A percentile compares a stretch with the other conserved stretches of the same genome.
These are phyloP conservation scores for Miniopterus natalensis DNA, from an alignment of 2,113 vertebrate genomes.

Conservation along the genomic window DNA sequence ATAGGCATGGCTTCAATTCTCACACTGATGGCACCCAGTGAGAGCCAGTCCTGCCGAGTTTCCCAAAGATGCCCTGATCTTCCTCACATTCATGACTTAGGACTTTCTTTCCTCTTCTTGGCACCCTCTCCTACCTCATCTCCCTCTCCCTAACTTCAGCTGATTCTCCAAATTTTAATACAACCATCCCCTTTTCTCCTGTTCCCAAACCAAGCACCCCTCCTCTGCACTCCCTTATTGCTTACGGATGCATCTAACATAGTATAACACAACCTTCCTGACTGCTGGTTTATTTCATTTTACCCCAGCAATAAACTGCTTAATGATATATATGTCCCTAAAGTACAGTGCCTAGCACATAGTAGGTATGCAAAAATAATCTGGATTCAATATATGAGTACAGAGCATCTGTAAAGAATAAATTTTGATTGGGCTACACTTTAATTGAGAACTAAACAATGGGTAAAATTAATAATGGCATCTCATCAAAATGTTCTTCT, in stretches of 20 bases:
- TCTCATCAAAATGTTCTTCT: neutral
- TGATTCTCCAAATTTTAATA: slow-evolving; percentile 39
- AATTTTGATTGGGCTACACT: neutral
- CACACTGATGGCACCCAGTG: neutral
- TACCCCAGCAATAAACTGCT: neutral
- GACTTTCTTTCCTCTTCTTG: neutral
- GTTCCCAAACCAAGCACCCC: neutral
- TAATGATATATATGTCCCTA: neutral
- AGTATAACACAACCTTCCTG: neutral
- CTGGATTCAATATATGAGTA: neutral
- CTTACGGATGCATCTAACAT: neutral
- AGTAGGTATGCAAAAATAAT: neutral
- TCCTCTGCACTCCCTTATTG: neutral
- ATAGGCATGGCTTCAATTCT: neutral
- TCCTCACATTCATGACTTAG: neutral
- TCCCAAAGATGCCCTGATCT: neutral
- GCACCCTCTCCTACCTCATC: neutral
- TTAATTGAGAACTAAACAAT: slow-evolving; percentile 40
- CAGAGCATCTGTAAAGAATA: neutral
- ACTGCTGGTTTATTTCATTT: neutral
- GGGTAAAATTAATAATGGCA: neutral
- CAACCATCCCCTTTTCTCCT: neutral
- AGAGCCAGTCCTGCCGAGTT: neutral
- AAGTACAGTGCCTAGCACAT: neutral
- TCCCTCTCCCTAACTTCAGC: neutral